phyloP scores from a whole-genome alignment of 2,888 invertebrate genomes.

The Sclerodermus sp. region DNA sequence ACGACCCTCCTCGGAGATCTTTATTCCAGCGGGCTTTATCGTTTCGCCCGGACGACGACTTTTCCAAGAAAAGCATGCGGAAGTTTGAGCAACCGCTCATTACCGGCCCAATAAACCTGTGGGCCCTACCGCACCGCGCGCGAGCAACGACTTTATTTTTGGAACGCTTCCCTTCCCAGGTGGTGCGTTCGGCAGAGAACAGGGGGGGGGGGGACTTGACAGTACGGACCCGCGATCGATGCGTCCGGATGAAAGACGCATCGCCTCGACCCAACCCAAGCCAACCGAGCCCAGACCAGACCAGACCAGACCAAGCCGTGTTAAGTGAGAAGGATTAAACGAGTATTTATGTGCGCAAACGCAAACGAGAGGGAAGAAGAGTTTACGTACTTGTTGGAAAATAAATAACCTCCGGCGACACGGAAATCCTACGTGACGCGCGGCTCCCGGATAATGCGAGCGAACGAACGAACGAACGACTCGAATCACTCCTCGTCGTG shows the following conservation, averaged over 20 bases:
- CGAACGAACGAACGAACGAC: not conserved
- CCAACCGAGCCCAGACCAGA: too few relatives aligned
- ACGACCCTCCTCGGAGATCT: conserved; percentile 1
- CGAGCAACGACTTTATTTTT: not conserved
- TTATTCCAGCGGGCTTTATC: too few relatives aligned
- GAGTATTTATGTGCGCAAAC: conserved; percentile 38
- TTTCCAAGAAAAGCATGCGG: not conserved
- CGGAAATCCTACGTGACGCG: conserved; percentile 27
- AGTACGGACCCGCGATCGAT: conserved; percentile 27
- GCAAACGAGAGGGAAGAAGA: conserved; percentile 30
- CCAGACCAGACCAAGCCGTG: too few relatives aligned
- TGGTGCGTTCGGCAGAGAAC: not conserved
- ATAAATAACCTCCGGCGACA: conserved; percentile 30
- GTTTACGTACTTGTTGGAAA: conserved; percentile 25
- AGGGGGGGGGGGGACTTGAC: not conserved
- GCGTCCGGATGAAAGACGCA: conserved; percentile 22
- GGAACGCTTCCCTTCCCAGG: not conserved
- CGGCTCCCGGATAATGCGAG: not conserved
- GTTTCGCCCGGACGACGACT: not conserved
- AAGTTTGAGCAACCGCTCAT: too few relatives aligned
- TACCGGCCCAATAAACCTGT: not conserved
- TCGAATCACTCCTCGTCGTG: too few relatives aligned
- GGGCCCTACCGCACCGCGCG: not conserved
- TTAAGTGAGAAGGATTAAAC: conserved; percentile 29
- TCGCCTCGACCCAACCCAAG: too few relatives aligned